phyloP scores from a whole-genome alignment of 2,797 vertebrate species.

The Xiphorhynchus erythropygius region DNA sequence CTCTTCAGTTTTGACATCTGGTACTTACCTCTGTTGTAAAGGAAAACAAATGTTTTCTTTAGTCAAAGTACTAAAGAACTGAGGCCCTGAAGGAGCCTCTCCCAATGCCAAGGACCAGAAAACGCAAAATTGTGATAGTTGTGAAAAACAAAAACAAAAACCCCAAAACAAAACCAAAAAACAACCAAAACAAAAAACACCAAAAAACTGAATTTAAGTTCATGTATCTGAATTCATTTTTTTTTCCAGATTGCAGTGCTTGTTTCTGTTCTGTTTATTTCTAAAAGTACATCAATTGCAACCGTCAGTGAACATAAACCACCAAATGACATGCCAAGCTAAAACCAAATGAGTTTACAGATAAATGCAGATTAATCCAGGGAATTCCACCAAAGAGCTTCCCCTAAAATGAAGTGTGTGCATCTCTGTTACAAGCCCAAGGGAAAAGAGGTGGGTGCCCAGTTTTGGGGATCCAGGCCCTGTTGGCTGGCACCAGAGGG shows the following conservation, averaged over 20 bases:
- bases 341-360: neutral
- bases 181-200: rapidly evolving
- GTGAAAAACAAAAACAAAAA: neutral
- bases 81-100: neutral
- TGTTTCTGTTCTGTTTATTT: neutral
- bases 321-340: rapidly evolving
- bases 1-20: neutral
- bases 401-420: neutral
- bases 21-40: neutral
- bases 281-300: neutral
- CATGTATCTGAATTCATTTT: neutral
- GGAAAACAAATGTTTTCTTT: neutral
- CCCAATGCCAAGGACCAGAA: neutral
- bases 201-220: neutral
- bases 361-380: neutral
- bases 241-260: neutral
- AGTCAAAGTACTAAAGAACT: neutral
- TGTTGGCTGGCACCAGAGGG: neutral
- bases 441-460: neutral
- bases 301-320: neutral
- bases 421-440: neutral
- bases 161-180: neutral
- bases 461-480: neutral
- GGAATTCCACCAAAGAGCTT: neutral
- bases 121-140: neutral